These are phyloP conservation scores for Tupaia tana DNA, from an alignment of 2,113 vertebrate species.

Conservation along the genomic window DNA sequence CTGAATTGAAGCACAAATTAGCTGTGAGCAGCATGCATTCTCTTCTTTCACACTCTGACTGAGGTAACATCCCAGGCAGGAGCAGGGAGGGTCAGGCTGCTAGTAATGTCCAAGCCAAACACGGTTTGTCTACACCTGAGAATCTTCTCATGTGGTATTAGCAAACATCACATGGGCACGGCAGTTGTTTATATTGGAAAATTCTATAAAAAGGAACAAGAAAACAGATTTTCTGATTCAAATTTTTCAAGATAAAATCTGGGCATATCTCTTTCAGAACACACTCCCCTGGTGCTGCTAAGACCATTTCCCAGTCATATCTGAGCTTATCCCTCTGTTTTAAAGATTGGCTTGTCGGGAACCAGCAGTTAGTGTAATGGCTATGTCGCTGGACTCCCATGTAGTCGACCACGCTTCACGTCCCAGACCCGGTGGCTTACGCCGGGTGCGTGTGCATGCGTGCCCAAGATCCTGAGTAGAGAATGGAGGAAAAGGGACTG, in stretches of 20 bases:
- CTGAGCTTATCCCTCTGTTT: neutral
- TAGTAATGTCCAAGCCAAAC: neutral
- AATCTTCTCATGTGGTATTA: neutral
- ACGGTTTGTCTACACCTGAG: neutral
- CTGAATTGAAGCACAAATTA: neutral
- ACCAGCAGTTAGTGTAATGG: too few relatives aligned
- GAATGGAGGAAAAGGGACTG: too few relatives aligned
- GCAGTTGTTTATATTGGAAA: neutral
- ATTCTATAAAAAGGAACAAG: neutral
- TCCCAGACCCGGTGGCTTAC: too few relatives aligned
- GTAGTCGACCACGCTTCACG: too few relatives aligned
- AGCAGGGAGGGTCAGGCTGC: neutral
- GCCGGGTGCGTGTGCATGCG: too few relatives aligned
- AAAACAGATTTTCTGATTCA: neutral
- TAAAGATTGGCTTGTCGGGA: too few relatives aligned
- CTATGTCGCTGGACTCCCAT: too few relatives aligned
- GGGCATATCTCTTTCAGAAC: neutral
- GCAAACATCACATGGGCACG: neutral
- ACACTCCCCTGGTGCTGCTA: neutral
- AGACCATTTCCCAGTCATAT: neutral
- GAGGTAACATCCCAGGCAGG: neutral
- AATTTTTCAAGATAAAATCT: neutral
- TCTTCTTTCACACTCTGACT: neutral
- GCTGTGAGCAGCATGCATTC: neutral
- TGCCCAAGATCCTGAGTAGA: too few relatives aligned